Conservation (phyloP, 2,113 vertebrate species). For the Lophura nycthemera region DNA sequence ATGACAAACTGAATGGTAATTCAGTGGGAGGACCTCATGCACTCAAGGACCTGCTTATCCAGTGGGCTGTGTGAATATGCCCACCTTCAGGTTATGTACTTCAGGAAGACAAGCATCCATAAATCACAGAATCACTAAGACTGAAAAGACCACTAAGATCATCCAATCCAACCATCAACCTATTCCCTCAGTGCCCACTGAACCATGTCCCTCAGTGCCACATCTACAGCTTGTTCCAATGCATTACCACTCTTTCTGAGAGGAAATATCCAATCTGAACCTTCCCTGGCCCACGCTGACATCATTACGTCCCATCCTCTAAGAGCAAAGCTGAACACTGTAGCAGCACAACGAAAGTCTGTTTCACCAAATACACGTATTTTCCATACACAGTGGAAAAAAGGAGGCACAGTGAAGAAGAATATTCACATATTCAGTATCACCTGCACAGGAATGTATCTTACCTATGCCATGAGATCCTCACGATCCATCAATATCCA, state of each 20-base stretch:
- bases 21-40: background rate
- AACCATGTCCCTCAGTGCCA: too few species aligned
- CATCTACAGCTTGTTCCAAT: too few species aligned
- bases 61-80: fast-evolving
- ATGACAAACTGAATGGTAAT: background rate
- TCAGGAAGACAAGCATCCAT: background rate
- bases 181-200: too few species aligned
- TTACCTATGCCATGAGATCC: background rate
- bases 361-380: background rate
- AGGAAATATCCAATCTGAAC: too few species aligned
- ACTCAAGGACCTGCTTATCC: background rate
- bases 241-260: too few species aligned
- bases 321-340: background rate
- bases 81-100: background rate
- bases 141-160: too few species aligned
- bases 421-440: background rate
- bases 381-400: background rate
- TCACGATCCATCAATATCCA: background rate
- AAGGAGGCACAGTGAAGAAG: background rate
- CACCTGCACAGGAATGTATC: fast-evolving
- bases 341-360: fast-evolving
- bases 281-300: too few species aligned
- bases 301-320: too few species aligned
- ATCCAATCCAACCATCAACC: too few species aligned
- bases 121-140: background rate